Conservation (phyloP, 2,113 vertebrate genomes). For the Mesoclemmys tuberculata region DNA sequence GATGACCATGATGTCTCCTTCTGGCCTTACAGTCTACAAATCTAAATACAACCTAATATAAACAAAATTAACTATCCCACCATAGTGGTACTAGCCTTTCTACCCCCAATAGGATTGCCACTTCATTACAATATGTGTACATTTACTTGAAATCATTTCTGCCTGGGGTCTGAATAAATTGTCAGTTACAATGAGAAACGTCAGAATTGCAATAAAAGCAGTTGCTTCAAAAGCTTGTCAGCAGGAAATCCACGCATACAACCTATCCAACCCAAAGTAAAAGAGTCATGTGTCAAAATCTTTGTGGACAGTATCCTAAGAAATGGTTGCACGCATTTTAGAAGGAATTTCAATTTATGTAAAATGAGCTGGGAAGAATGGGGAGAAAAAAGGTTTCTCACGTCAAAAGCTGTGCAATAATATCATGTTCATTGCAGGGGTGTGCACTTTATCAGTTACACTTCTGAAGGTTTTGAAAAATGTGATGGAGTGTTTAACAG, state of each 20-base stretch:
- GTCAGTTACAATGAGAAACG: constrained; percentile 18
- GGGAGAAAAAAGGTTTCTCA: constrained; percentile 32
- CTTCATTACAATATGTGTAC: background rate
- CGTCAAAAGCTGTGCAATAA: constrained; percentile 46
- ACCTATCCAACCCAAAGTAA: background rate
- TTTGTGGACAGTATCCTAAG: constrained; percentile 40
- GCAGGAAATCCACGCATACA: background rate
- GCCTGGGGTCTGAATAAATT: constrained; percentile 45
- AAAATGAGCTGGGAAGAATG: constrained; percentile 51
- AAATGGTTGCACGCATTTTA: constrained; percentile 45
- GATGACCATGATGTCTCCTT: background rate
- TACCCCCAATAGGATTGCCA: background rate
- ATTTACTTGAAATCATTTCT: constrained; percentile 1
- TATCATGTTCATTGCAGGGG: constrained; percentile 34
- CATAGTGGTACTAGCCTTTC: background rate
- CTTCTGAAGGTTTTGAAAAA: constrained; percentile 71
- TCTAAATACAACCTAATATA: background rate
- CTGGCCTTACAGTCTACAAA: background rate
- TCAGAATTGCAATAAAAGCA: constrained; percentile 63
- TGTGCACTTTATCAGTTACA: constrained; percentile 58
- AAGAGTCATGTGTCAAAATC: constrained; percentile 34
- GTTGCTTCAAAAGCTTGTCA: constrained; percentile 43
- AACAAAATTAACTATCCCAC: background rate
- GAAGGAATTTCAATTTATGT: constrained; percentile 64
- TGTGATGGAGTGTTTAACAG: constrained; percentile 64